Percentiles rank a stretch among this genome's conserved stretches.
Conservation (phyloP, 2,113 vertebrate species). For the zebrafish (Danio rerio) region GRCz12tu NC_133176.1:55066001-55066500, state of each 20-base stretch:
- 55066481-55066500: background rate
- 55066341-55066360: conserved; percentile 10
- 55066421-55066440: background rate
- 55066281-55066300: background rate
- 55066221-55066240: background rate
- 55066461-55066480: background rate
- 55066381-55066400: conserved; percentile 12
- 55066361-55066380: conserved; percentile 38
- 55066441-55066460: background rate
- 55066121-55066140: background rate
- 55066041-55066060: conserved; percentile 35
- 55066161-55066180: too few species aligned
- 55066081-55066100: conserved; percentile 4
- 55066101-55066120: conserved; percentile 15
- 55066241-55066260: background rate
- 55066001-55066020: conserved; percentile 56
- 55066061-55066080: conserved; percentile 11
- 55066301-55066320: background rate
- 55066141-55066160: too few species aligned
- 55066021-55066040: conserved; percentile 45
- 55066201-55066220: background rate
- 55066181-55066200: background rate
- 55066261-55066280: too few species aligned
- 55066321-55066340: conserved; percentile 36
- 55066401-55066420: conserved; percentile 23